Conservation (phyloP, 2,888 invertebrate species). For the Alviniconcha strummeri region DNA sequence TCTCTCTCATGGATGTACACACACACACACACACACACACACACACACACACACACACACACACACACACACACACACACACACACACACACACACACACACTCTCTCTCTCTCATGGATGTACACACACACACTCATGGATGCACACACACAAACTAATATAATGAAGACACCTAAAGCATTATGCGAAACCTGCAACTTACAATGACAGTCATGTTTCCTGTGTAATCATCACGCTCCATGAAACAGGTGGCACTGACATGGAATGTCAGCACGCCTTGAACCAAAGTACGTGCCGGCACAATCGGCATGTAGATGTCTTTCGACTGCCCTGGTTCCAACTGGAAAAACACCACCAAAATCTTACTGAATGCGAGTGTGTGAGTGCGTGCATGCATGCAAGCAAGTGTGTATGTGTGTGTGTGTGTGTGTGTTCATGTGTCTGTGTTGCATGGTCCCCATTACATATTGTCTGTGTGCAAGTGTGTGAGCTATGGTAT, state of each 20-base stretch:
- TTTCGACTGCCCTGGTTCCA: constrained; percentile 73
- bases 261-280: constrained; percentile 84
- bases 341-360: constrained; percentile 50
- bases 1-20: not conserved
- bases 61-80: not conserved
- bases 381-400: too few relatives aligned
- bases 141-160: not conserved
- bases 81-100: constrained; percentile 8
- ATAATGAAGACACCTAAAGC: not conserved
- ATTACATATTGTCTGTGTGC: not conserved
- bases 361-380: not conserved
- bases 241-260: constrained; percentile 81
- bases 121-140: not conserved
- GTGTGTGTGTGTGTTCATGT: too few relatives aligned
- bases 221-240: constrained; percentile 71
- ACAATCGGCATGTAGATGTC: constrained; percentile 94
- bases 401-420: too few relatives aligned
- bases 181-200: constrained; percentile 35
- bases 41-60: constrained; percentile 2
- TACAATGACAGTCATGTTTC: constrained; percentile 79
- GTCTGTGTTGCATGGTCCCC: too few relatives aligned
- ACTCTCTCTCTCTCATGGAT: not conserved
- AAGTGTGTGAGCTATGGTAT: not conserved
- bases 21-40: not conserved
- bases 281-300: constrained; percentile 76